These are phyloP conservation scores for Adelges cooleyi DNA, from an alignment of 1,140 invertebrate genomes.

Conservation along the genomic window DNA sequence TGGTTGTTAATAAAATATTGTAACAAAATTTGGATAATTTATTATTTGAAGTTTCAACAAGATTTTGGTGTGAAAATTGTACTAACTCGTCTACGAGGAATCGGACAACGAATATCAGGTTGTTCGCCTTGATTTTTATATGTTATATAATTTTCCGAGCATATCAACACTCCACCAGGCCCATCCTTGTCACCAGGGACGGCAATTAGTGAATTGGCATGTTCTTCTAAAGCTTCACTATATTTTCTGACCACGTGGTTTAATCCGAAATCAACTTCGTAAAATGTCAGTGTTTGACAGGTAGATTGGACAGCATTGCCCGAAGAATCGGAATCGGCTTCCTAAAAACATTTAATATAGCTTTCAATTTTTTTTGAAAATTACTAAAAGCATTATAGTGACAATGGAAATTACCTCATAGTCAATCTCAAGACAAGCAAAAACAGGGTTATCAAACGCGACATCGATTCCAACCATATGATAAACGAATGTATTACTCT, in stretches of 20 bases:
- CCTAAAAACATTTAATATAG: constrained; percentile 45
- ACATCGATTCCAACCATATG: constrained; percentile 98
- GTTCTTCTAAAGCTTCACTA: constrained; percentile 94
- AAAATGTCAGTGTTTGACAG: constrained; percentile 95
- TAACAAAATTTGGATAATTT: neutral
- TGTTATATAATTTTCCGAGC: constrained; percentile 98
- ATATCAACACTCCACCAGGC: constrained; percentile 95
- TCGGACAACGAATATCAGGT: constrained; percentile 96
- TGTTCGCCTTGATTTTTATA: constrained; percentile 99
- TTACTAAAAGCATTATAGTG: neutral
- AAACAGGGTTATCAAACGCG: constrained; percentile 98
- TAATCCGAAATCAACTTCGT: constrained; percentile 93
- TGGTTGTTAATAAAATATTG: constrained; percentile 2
- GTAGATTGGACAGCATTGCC: constrained; percentile 92
- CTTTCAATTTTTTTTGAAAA: neutral
- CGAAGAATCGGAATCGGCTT: constrained; percentile 88
- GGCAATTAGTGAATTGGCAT: constrained; percentile 94
- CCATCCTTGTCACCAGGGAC: constrained; percentile 95
- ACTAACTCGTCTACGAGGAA: constrained; percentile 74
- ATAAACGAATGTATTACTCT: constrained; percentile 97
- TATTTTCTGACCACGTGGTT: constrained; percentile 99
- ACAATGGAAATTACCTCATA: constrained; percentile 61
- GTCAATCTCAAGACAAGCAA: constrained; percentile 98
- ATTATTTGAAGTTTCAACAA: neutral
- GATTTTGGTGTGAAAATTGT: neutral